Conservation (phyloP, 1,140 invertebrate species). For the Heliothis subflexa region DNA sequence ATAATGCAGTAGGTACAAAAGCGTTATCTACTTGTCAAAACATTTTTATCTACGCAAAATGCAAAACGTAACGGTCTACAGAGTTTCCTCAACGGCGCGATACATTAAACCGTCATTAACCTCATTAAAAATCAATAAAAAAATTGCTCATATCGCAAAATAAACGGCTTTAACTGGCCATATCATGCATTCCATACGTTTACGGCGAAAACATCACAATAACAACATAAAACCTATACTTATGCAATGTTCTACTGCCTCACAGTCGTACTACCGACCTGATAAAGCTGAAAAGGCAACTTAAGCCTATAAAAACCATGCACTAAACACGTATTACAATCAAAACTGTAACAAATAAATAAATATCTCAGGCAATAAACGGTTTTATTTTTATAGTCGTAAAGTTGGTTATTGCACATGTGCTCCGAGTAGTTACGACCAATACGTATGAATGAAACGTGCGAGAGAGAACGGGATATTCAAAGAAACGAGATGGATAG, state of each 20-base stretch:
- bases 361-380: conserved; percentile 81
- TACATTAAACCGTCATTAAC: conserved; percentile 55
- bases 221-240: conserved; percentile 85
- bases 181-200: conserved; percentile 82
- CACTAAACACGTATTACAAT: conserved; percentile 80
- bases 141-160: conserved; percentile 75
- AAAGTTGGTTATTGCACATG: conserved; percentile 83
- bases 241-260: conserved; percentile 85
- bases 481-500: conserved; percentile 64
- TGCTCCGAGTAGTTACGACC: conserved; percentile 78
- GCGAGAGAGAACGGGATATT: conserved; percentile 62
- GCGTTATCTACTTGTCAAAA: conserved; percentile 13
- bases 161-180: conserved; percentile 79
- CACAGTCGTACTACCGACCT: conserved; percentile 82
- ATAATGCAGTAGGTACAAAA: background rate
- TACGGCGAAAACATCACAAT: conserved; percentile 83
- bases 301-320: conserved; percentile 86
- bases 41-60: conserved; percentile 46
- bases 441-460: conserved; percentile 78
- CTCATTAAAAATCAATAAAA: conserved; percentile 73
- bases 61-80: conserved; percentile 21
- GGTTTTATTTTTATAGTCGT: conserved; percentile 79
- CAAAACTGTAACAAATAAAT: conserved; percentile 82
- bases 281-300: conserved; percentile 86
- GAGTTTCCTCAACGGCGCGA: conserved; percentile 22